Percentiles rank a stretch among this genome's conserved stretches.
phyloP scores from a whole-genome alignment of 2,797 vertebrate genomes.

The Xiphorhynchus erythropygius region DNA sequence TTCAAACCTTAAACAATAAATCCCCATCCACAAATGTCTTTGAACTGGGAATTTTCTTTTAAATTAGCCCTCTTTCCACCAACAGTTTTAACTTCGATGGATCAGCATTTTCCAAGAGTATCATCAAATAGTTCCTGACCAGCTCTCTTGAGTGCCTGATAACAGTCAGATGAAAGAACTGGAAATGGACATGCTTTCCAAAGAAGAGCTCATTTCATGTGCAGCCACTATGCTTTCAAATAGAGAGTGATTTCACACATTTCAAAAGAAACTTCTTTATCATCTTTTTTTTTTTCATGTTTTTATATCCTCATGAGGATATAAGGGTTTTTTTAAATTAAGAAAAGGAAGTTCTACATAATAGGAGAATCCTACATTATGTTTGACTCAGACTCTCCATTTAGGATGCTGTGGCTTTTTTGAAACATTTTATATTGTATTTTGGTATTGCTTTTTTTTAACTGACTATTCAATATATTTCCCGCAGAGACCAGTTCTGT shows the following conservation, averaged over 20 bases:
- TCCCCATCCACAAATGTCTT: neutral
- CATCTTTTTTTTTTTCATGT: neutral
- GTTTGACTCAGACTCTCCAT: neutral
- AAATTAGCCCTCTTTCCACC: neutral
- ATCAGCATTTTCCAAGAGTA: neutral
- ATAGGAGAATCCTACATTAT: neutral
- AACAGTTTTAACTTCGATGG: neutral
- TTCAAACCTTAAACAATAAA: neutral
- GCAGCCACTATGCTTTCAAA: neutral
- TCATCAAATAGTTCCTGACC: neutral
- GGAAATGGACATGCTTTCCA: neutral
- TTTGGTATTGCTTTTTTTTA: conserved; percentile 31
- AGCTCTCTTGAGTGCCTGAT: neutral
- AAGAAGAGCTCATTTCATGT: neutral
- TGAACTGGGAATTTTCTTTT: neutral
- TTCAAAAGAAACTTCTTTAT: neutral
- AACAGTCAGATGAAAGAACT: neutral
- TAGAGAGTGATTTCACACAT: neutral
- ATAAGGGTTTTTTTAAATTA: neutral
- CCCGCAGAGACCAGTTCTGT: neutral
- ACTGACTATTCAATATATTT: conserved; percentile 35
- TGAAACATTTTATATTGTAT: neutral
- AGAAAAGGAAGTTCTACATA: neutral
- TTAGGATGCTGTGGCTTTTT: neutral
- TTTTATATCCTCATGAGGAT: neutral